These are phyloP conservation scores for Triops longicaudatus DNA, from an alignment of 1,140 invertebrate genomes.

Conservation along the genomic window DNA sequence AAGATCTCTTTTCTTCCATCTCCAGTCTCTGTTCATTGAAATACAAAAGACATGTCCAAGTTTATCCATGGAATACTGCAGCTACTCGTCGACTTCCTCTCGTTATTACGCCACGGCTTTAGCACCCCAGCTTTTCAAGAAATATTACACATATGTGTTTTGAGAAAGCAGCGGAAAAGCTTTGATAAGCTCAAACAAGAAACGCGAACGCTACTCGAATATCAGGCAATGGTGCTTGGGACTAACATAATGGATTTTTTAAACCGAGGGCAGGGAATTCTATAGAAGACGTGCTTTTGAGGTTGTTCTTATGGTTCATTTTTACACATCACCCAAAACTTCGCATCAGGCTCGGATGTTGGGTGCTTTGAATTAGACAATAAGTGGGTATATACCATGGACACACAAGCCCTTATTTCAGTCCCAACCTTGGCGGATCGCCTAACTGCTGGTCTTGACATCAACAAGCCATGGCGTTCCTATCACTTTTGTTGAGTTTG, in stretches of 20 bases:
- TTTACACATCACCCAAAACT: neutral
- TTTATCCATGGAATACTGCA: neutral
- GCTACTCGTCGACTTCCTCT: neutral
- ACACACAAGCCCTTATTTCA: neutral
- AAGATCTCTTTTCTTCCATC: neutral
- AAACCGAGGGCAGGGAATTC: neutral
- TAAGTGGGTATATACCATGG: constrained; percentile 4
- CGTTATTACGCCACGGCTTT: neutral
- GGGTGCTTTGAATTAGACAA: constrained; percentile 15
- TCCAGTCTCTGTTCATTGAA: neutral
- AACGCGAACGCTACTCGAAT: neutral
- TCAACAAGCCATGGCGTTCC: neutral
- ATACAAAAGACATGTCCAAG: neutral
- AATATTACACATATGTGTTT: neutral
- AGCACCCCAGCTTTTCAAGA: neutral
- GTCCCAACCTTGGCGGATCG: neutral
- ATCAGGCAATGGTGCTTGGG: neutral
- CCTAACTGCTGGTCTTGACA: constrained; percentile 11
- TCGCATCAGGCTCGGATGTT: constrained; percentile 10
- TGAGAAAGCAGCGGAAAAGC: neutral
- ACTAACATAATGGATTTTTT: neutral
- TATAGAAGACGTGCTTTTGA: neutral
- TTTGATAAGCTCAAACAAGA: neutral
- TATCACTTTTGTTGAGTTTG: constrained; percentile 2
- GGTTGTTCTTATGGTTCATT: neutral